Conservation (phyloP, 2,888 invertebrate genomes). For the Portevinia maculata region DNA sequence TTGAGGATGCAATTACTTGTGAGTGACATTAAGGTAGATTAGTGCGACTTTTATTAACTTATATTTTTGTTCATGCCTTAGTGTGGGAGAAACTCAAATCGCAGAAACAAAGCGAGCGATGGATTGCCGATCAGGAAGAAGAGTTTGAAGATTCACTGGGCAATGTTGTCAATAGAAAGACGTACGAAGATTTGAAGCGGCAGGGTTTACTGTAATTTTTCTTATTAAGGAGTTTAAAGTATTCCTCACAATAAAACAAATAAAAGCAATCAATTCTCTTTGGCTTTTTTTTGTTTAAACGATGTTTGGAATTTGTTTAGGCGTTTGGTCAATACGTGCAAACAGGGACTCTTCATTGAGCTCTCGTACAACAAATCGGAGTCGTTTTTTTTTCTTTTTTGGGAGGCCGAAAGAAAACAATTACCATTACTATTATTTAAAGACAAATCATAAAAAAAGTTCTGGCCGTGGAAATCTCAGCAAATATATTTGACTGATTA, state of each 20-base stretch:
- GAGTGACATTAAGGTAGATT: slow-evolving; percentile 80
- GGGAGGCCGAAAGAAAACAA: too few relatives aligned
- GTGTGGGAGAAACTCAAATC: slow-evolving; percentile 99
- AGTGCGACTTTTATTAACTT: background rate
- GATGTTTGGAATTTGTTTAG: too few relatives aligned
- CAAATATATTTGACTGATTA: too few relatives aligned
- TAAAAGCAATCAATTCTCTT: background rate
- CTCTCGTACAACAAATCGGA: too few relatives aligned
- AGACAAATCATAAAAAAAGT: too few relatives aligned
- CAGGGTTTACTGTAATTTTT: slow-evolving; percentile 94
- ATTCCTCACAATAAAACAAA: slow-evolving; percentile 4
- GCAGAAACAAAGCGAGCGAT: slow-evolving; percentile 97
- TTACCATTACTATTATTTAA: too few relatives aligned
- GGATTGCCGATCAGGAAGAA: slow-evolving; percentile 98
- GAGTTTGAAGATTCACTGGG: slow-evolving; percentile 99
- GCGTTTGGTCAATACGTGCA: too few relatives aligned
- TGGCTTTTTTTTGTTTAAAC: too few relatives aligned
- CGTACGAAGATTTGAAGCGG: slow-evolving; percentile 98
- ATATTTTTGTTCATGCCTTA: slow-evolving; percentile 81
- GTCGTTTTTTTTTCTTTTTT: too few relatives aligned
- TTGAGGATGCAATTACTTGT: slow-evolving; percentile 97
- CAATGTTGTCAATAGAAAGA: slow-evolving; percentile 99
- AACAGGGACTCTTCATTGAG: too few relatives aligned
- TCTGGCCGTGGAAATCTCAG: too few relatives aligned
- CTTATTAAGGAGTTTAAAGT: background rate